Conservation (phyloP, 2,888 invertebrate species). For the Uloborus plumipes region DNA sequence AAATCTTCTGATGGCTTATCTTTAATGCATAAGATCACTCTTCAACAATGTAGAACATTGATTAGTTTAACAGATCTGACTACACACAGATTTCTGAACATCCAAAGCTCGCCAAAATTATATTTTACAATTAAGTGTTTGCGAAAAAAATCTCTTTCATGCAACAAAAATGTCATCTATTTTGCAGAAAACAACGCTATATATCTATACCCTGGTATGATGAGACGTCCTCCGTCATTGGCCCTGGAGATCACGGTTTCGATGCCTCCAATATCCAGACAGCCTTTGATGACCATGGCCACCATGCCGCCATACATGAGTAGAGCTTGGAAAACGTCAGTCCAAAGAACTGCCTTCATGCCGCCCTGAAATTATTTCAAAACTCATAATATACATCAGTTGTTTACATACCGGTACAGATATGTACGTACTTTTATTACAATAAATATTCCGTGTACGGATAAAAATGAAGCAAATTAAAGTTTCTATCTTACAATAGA, state of each 20-base stretch:
- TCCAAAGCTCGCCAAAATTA: background rate
- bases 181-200: background rate
- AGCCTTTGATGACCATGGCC: constrained; percentile 82
- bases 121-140: background rate
- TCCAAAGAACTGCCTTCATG: constrained; percentile 90
- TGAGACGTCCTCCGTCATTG: constrained; percentile 78
- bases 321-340: constrained; percentile 83
- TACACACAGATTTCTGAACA: too few species aligned
- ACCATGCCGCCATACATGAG: constrained; percentile 88
- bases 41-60: too few species aligned
- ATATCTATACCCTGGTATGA: constrained; percentile 74
- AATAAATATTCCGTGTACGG: too few species aligned
- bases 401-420: too few species aligned
- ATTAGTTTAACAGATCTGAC: too few species aligned
- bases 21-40: too few species aligned
- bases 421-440: too few species aligned
- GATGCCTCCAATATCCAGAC: constrained; percentile 75
- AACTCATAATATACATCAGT: too few species aligned
- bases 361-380: constrained; percentile 75
- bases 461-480: too few species aligned
- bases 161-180: too few species aligned
- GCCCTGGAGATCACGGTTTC: constrained; percentile 81
- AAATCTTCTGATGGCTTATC: too few species aligned
- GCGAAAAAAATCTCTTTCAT: background rate
- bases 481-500: too few species aligned